Evolutionary conservation across 2,888 invertebrate species (phyloP).

Genomic region (Trichopria drosophilae): DNA sequence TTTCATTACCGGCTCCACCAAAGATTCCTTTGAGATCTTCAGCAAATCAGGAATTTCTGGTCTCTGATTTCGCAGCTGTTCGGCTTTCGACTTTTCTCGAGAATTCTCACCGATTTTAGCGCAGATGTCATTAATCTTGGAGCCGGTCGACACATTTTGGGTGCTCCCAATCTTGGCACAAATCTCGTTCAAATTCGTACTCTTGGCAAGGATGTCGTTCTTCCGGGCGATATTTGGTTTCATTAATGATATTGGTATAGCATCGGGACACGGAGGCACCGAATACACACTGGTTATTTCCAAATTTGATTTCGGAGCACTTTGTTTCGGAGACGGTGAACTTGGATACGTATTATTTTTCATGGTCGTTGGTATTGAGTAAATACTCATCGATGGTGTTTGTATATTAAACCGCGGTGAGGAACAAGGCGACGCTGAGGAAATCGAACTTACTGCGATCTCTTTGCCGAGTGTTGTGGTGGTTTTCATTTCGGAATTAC

Average conservation of each 20-base stretch:
- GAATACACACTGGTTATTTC: conserved; percentile 42
- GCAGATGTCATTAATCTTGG: conserved; percentile 55
- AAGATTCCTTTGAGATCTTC: conserved; percentile 47
- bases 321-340: conserved; percentile 7
- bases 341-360: conserved; percentile 38
- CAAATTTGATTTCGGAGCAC: conserved; percentile 26
- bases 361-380: conserved; percentile 42
- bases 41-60: conserved; percentile 53
- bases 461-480: conserved; percentile 33
- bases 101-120: conserved; percentile 55
- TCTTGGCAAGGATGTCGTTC: conserved; percentile 49
- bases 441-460: conserved; percentile 26
- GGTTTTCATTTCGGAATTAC: no score
- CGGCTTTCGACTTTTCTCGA: conserved; percentile 52
- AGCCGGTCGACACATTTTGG: conserved; percentile 38
- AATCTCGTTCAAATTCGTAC: conserved; percentile 51
- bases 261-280: conserved; percentile 54
- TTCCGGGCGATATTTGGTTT: conserved; percentile 48
- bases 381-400: conserved; percentile 47
- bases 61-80: conserved; percentile 37
- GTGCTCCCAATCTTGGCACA: conserved; percentile 52
- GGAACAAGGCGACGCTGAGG: conserved; percentile 31
- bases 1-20: conserved; percentile 29
- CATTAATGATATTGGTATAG: conserved; percentile 54
- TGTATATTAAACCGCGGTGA: conserved; percentile 43